A percentile compares a stretch with the other conserved stretches of the same genome.
phyloP scores from a whole-genome alignment of 2,797 vertebrate species.

The Ceryle rudis region DNA sequence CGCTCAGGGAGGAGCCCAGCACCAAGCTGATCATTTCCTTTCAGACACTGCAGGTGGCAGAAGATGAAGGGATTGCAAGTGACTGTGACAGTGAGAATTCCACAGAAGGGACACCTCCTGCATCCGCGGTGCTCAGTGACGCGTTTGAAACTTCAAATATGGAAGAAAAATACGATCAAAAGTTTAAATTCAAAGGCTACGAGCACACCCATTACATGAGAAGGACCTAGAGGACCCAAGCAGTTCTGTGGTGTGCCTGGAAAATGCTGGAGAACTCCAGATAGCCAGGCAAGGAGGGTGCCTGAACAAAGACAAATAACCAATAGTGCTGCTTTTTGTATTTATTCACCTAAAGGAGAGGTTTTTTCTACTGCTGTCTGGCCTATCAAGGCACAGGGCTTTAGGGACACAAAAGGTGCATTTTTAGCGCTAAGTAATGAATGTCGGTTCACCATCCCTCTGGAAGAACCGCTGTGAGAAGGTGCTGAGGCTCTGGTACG shows the following conservation, averaged over 20 bases:
- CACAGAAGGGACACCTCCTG: not conserved
- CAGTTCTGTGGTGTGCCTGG: not conserved
- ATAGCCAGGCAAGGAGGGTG: not conserved
- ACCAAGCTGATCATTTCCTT: conserved; percentile 1
- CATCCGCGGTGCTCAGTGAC: fast-evolving
- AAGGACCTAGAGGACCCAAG: not conserved
- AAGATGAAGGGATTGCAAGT: conserved; percentile 54
- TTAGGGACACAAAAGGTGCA: not conserved
- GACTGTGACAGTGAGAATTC: not conserved
- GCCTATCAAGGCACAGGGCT: not conserved
- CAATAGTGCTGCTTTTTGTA: not conserved
- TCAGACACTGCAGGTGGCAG: conserved; percentile 48
- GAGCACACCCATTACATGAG: not conserved
- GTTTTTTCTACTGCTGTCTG: not conserved
- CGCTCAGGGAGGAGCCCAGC: not conserved
- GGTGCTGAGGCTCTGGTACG: not conserved
- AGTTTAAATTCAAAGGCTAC: not conserved
- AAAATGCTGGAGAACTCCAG: not conserved
- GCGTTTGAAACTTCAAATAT: not conserved
- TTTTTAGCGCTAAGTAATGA: not conserved
- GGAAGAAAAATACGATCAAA: not conserved
- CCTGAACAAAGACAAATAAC: not conserved
- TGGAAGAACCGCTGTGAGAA: not conserved
- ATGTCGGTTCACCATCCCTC: not conserved
- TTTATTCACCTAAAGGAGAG: not conserved